Conservation (phyloP, 2,888 invertebrate species). For the Mimumesa dahlbomi region DNA sequence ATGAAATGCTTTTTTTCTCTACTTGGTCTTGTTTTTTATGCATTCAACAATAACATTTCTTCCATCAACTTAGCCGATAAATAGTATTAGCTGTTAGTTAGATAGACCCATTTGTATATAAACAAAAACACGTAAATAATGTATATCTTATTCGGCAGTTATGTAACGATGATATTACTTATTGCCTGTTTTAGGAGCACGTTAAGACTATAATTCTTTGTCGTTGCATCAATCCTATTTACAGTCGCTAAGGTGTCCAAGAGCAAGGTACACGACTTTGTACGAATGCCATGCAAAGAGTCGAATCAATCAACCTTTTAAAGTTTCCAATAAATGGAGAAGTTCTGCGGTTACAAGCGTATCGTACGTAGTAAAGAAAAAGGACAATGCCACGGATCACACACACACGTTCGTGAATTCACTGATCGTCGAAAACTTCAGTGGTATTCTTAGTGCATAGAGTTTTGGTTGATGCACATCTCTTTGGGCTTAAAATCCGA, state of each 20-base stretch:
- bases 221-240: conserved; percentile 75
- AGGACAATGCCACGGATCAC: conserved; percentile 47
- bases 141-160: no score
- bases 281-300: conserved; percentile 68
- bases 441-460: conserved; percentile 64
- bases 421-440: conserved; percentile 47
- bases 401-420: conserved; percentile 45
- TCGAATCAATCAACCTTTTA: conserved; percentile 70
- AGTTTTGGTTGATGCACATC: conserved; percentile 70
- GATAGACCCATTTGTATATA: no score
- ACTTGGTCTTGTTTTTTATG: no score
- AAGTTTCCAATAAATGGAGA: conserved; percentile 65
- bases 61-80: no score
- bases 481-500: conserved; percentile 63
- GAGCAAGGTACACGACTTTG: conserved; percentile 67
- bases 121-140: no score
- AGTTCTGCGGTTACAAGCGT: conserved; percentile 48
- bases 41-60: no score
- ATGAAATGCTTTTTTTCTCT: no score
- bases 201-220: conserved; percentile 75
- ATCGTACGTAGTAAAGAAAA: conserved; percentile 45
- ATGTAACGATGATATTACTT: conserved; percentile 9
- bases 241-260: conserved; percentile 70
- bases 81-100: no score
- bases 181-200: conserved; percentile 76